phyloP scores from a whole-genome alignment of 2,113 vertebrate genomes.

The Riparia riparia region DNA sequence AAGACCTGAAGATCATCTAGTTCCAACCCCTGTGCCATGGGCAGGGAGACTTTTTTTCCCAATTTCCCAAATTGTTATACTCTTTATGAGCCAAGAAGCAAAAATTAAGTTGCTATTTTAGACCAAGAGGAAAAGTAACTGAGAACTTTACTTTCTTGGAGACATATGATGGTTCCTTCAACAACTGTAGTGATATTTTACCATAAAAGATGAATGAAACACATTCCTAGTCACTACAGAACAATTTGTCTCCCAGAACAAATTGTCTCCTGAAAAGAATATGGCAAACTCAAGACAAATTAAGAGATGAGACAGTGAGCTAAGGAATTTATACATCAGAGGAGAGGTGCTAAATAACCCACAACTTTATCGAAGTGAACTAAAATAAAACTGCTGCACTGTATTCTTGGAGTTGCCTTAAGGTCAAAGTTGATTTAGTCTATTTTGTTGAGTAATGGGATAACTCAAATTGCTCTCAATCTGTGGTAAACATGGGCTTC shows the following conservation, averaged over 20 bases:
- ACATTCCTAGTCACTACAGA: not conserved
- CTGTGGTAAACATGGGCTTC: not conserved
- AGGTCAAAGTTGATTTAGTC: not conserved
- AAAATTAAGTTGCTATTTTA: not conserved
- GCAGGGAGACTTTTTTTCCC: not conserved
- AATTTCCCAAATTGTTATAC: not conserved
- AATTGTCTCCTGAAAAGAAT: not conserved
- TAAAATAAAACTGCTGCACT: not conserved
- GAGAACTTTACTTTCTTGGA: not conserved
- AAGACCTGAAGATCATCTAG: not conserved
- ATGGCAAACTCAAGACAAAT: not conserved
- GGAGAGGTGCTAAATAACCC: not conserved
- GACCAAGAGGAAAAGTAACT: not conserved
- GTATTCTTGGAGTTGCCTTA: not conserved
- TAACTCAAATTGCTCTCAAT: not conserved
- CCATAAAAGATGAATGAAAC: not conserved
- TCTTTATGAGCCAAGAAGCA: not conserved
- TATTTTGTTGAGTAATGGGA: not conserved
- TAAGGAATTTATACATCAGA: not conserved
- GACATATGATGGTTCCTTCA: not conserved
- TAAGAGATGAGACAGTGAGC: not conserved
- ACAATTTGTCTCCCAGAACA: not conserved
- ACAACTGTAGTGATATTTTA: not conserved
- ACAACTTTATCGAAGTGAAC: not conserved
- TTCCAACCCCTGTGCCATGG: not conserved